Evolutionary conservation across 2,888 invertebrate species (phyloP).

Genomic region (Agrotis clavis): DNA sequence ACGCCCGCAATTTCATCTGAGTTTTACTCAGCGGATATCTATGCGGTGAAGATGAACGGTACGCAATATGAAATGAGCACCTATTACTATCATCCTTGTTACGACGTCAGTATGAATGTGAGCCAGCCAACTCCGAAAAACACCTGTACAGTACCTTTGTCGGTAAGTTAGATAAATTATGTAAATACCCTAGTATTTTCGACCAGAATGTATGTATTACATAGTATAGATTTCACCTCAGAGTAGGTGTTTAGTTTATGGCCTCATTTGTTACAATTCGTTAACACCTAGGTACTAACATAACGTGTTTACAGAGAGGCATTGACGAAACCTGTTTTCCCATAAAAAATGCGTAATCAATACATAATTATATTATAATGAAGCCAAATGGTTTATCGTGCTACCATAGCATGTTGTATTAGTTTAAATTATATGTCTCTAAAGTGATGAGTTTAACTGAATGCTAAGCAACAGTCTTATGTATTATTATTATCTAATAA

Average conservation of each 20-base stretch:
- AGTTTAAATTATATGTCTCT: neutral
- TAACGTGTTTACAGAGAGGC: conserved; percentile 32
- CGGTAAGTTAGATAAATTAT: conserved; percentile 73
- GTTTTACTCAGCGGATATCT: conserved; percentile 78
- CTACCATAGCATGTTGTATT: neutral
- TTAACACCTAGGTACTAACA: conserved; percentile 8
- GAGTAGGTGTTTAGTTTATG: neutral
- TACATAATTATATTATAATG: conserved; percentile 43
- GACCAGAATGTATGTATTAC: neutral
- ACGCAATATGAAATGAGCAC: conserved; percentile 75
- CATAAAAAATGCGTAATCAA: conserved; percentile 44
- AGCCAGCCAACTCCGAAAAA: conserved; percentile 62
- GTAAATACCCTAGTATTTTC: neutral
- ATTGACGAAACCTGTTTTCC: conserved; percentile 57
- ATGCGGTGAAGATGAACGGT: conserved; percentile 65
- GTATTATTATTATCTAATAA: neutral
- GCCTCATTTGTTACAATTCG: conserved; percentile 9
- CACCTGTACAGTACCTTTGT: conserved; percentile 73
- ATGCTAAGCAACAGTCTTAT: conserved; percentile 8
- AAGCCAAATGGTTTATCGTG: conserved; percentile 33
- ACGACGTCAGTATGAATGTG: conserved; percentile 72
- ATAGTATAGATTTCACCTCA: neutral
- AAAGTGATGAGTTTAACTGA: neutral
- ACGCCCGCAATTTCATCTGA: conserved; percentile 74
- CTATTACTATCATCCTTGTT: conserved; percentile 86